Evolutionary conservation across 2,888 invertebrate genomes (phyloP), one percentile per base, ranked within the genome.

Genomic region (Coenonympha glycerion): DNA sequence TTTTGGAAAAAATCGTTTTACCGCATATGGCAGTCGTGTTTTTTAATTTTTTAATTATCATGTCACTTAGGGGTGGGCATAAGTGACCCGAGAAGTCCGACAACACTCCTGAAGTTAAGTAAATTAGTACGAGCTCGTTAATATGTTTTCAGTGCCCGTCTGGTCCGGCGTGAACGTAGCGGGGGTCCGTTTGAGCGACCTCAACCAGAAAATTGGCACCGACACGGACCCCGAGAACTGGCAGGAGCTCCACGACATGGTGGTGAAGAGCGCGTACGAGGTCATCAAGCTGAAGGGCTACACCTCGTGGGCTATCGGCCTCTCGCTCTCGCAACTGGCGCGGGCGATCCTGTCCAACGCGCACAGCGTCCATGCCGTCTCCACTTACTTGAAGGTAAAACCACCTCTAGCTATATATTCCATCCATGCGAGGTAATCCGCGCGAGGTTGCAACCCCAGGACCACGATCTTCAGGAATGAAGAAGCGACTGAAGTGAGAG

Each of bases 81-180:
- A n/a, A n/a, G n/a, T n/a, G n/a, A n/a, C n/a, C n/a, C n/a, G n/a
- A n/a, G n/a, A n/a, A n/a, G n/a, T n/a, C n/a, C n/a, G n/a, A n/a
- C n/a, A n/a, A n/a, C n/a, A n/a, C n/a, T n/a, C n/a, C n/a, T n/a
- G n/a, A n/a, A n/a, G n/a, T n/a, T n/a, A n/a, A n/a, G n/a, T n/a
- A n/a, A n/a, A n/a, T n/a, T n/a, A n/a, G n/a, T n/a, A n/a, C n/a
- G n/a, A n/a, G n/a, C n/a, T n/a, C n/a, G n/a, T n/a, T n/a, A n/a
- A n/a, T n/a, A n/a, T n/a, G n/a, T n/a, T n/a, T 65, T 64, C 71
- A 94, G 95, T 97, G 55, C 93, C 96, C 6, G 94, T 97, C 0
- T 97, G 97, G 97, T 96, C 96, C 1, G 95, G 95, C 8, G 96
- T 96, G 16, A 97, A 96, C 77, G 91, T 97, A 36, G 96, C 95